phyloP scores from a whole-genome alignment of 2,888 invertebrate species.

The Agrotis exclamationis region DNA sequence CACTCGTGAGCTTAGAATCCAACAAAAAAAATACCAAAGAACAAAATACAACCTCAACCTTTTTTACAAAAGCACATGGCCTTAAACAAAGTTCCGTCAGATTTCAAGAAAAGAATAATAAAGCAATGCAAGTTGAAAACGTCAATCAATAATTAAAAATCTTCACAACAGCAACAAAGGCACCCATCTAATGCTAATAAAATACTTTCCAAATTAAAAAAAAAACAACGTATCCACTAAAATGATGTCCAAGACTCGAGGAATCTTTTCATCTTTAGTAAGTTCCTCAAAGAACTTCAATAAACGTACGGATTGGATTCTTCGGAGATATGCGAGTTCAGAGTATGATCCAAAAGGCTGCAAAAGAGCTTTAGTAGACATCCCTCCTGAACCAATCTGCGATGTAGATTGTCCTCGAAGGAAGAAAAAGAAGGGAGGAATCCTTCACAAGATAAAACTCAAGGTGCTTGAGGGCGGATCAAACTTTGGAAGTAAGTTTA shows the following conservation, averaged over 20 bases:
- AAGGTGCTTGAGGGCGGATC: slow-evolving; percentile 84
- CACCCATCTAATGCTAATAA: slow-evolving; percentile 53
- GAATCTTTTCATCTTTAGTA: slow-evolving; percentile 66
- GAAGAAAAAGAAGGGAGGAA: slow-evolving; percentile 75
- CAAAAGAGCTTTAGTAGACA: slow-evolving; percentile 79
- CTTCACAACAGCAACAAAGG: slow-evolving; percentile 72
- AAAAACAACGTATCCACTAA: slow-evolving; percentile 54
- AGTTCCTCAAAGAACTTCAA: slow-evolving; percentile 53
- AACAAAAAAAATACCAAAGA: background rate
- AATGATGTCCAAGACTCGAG: slow-evolving; percentile 66
- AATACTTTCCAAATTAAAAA: slow-evolving; percentile 59
- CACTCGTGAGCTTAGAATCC: too few relatives aligned
- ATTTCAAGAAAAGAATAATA: slow-evolving; percentile 46
- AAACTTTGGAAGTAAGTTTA: slow-evolving; percentile 85
- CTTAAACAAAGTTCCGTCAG: background rate
- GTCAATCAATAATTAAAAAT: slow-evolving; percentile 52
- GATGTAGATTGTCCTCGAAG: slow-evolving; percentile 75
- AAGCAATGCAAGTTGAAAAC: slow-evolving; percentile 25
- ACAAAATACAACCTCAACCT: slow-evolving; percentile 7
- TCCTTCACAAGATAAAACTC: slow-evolving; percentile 83
- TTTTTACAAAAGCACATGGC: background rate
- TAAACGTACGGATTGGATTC: slow-evolving; percentile 46
- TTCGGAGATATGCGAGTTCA: slow-evolving; percentile 72
- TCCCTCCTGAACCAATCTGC: slow-evolving; percentile 74
- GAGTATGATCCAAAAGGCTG: slow-evolving; percentile 68